phyloP scores from a whole-genome alignment of 2,113 vertebrate genomes.

The Podarcis raffonei region DNA sequence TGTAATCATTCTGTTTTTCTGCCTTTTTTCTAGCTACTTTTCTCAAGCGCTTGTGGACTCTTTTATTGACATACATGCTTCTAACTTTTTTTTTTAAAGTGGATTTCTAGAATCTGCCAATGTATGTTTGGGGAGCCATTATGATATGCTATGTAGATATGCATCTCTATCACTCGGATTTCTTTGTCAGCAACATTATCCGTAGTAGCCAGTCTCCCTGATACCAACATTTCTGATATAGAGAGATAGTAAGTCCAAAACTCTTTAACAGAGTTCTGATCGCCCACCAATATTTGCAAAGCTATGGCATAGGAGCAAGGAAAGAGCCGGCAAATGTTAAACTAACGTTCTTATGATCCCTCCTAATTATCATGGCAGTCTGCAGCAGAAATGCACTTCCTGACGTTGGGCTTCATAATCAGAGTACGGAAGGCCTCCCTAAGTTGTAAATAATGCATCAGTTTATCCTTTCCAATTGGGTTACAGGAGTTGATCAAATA shows the following conservation, averaged over 20 bases:
- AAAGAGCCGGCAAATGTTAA: constrained; percentile 47
- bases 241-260: constrained; percentile 41
- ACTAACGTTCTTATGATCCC: constrained; percentile 29
- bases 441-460: constrained; percentile 37
- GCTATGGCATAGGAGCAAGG: constrained; percentile 17
- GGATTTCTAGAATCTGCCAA: constrained; percentile 67
- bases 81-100: constrained; percentile 65
- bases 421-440: neutral
- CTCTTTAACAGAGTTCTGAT: constrained; percentile 32
- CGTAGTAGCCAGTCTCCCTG: constrained; percentile 71
- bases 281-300: constrained; percentile 40
- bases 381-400: constrained; percentile 12
- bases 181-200: constrained; percentile 64
- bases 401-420: constrained; percentile 27
- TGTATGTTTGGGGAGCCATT: constrained; percentile 55
- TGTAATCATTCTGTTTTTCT: constrained; percentile 62
- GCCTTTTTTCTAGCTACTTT: constrained; percentile 63
- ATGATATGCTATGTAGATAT: constrained; percentile 75
- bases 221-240: constrained; percentile 30
- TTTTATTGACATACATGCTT: constrained; percentile 63
- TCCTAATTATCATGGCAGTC: constrained; percentile 27
- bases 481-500: neutral
- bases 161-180: constrained; percentile 70
- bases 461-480: neutral
- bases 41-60: constrained; percentile 63